Evolutionary conservation across 1,140 invertebrate genomes (phyloP), one percentile per base, ranked within the genome.

Genomic region (Bombus haemorrhoidalis): DNA sequence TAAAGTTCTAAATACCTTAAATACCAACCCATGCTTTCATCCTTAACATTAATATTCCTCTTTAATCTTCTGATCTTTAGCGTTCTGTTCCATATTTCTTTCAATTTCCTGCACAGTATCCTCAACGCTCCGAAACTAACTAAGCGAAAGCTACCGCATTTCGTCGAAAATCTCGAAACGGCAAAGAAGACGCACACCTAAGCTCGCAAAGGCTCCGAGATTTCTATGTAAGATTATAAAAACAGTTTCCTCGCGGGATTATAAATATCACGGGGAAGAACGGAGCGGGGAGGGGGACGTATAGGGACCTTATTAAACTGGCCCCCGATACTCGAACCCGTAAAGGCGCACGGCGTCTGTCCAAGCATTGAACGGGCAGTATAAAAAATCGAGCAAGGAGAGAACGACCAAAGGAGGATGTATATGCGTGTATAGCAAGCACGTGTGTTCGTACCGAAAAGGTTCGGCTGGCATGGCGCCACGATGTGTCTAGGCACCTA

Each of bases 401-500:
- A 82, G 34, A 64, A 34, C 53, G 28, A 73, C 47, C 47, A 25
- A 62, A 62, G 28, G 43, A 22, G 34, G 28, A 10, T 43, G 13
- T 43, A n/a, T 75, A 47, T 22, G 43, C 18, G 71, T 37, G 75
- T 43, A 47, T 68, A 53, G 47, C 18, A 53, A 53, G 39, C 43
- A 41, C 25, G 32, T 71, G 85, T 83, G 74, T 73, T 66, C 57
- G 85, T 85, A 84, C n/a, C 57, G 32, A 39, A 88, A 80, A 74
- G 66, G 75, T 69, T 84, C 72, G 74, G 72, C 28, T 25, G 66
- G 64, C 76, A 83, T 93, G 93, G 93, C 93, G 93, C 93, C 93
- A 93, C 86, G 71, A 88, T 72, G 76, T 64, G 87, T 86, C 88
- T 91, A 90, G 81, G 85, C 75, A 87, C 90, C 81, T 86, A 91